These are phyloP conservation scores for Leptocoma aspasia DNA, from an alignment of 2,113 vertebrate species.

Conservation along the genomic window DNA sequence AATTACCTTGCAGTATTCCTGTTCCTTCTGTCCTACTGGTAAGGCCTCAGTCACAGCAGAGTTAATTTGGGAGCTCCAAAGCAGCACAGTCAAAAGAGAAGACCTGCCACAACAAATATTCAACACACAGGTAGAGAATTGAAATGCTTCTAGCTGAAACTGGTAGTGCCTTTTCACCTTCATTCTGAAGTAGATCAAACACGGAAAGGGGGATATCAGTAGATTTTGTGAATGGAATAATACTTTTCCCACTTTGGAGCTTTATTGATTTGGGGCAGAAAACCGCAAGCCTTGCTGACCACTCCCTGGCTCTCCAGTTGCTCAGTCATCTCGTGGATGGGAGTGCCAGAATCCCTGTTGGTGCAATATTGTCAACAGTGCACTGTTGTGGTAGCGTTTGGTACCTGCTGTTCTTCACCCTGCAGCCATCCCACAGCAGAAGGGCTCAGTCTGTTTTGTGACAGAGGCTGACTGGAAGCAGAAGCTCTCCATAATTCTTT, in stretches of 20 bases:
- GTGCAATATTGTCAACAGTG: not conserved
- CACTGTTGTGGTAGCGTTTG: not conserved
- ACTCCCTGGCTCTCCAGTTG: not conserved
- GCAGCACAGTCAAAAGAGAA: not conserved
- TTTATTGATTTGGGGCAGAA: not conserved
- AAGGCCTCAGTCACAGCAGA: not conserved
- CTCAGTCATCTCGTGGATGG: rapidly evolving
- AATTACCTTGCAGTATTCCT: not conserved
- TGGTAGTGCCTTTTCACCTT: not conserved
- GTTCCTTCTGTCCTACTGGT: not conserved
- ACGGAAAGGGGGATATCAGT: not conserved
- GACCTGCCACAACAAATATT: not conserved
- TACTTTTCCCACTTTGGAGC: not conserved
- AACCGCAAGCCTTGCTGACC: not conserved
- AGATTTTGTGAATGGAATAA: not conserved
- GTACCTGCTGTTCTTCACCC: not conserved
- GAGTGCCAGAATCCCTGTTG: not conserved
- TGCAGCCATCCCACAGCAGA: not conserved
- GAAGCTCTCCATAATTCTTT: not conserved
- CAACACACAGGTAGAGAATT: not conserved
- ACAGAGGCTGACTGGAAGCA: not conserved
- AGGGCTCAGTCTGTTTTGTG: not conserved
- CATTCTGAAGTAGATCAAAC: not conserved
- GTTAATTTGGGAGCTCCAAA: not conserved
- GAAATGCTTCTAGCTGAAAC: not conserved